phyloP scores from a whole-genome alignment of 2,888 invertebrate genomes.

The Enchytraeus crypticus region DNA sequence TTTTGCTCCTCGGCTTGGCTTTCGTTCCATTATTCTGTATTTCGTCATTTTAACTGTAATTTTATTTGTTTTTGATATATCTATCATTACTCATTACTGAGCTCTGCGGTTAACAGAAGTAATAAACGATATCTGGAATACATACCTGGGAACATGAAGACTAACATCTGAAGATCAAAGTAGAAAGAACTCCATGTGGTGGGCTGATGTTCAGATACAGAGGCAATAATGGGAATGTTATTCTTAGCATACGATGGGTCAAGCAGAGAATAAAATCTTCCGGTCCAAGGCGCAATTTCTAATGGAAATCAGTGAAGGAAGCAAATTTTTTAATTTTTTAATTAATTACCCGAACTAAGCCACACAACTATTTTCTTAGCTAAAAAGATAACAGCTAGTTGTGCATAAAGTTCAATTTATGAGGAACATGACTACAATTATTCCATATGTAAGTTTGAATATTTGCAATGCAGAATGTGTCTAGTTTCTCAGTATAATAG shows the following conservation, averaged over 20 bases:
- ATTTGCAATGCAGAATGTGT: no score
- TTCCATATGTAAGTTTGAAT: no score
- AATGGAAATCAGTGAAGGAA: not conserved
- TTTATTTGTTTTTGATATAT: no score
- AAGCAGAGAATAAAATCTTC: conserved; percentile 86
- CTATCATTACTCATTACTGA: no score
- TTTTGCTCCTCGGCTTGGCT: no score
- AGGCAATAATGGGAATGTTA: conserved; percentile 95
- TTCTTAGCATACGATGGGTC: conserved; percentile 97
- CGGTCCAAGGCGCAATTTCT: conserved; percentile 93
- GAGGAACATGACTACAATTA: no score
- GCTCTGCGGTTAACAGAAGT: no score
- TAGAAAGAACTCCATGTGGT: conserved; percentile 98
- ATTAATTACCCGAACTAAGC: not conserved
- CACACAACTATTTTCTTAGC: not conserved
- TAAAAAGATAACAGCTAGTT: no score
- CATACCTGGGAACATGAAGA: conserved; percentile 75
- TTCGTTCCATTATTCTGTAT: no score
- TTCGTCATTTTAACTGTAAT: no score
- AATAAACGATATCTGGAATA: not conserved
- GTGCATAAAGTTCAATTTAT: no score
- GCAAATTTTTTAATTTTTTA: not conserved
- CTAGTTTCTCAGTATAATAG: no score
- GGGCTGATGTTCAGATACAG: conserved; percentile 95
- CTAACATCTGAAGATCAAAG: conserved; percentile 73